Base-by-base conservation (phyloP, 1,140 invertebrate genomes). In the Xylocopa sonorina region DNA sequence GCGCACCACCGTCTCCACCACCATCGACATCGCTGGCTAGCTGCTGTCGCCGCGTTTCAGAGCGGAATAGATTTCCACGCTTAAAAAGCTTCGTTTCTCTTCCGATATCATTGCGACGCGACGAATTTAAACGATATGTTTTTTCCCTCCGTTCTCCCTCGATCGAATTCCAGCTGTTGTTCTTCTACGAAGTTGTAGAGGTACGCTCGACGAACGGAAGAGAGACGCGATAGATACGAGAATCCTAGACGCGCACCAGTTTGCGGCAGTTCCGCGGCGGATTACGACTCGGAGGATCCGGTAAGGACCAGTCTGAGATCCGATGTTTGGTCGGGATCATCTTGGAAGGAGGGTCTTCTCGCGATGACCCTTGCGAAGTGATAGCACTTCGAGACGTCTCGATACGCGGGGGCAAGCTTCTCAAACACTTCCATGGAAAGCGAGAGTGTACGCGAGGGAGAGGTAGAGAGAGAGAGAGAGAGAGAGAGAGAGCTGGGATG, bases 331-430 rank as follows among this genome's bases (percentile, higher is more conserved):
- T 51, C 48, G 76, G 29, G 77, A 55, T 72, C 50, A 62, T 71
- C 51, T 60, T 69, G 43, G 50, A 38, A 71, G 80, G n/a, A 83
- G 72, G 43, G 51, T 69, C 66, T 78, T 16, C 51, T 32, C 50
- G 41, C 64, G 55, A 78, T 62, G 67, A 78, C 46, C 67, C 75
- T 62, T 64, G 27, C 14, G 27, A 60, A 24, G 46, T 21, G 53
- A 55, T 55, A 68, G 64, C 58, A 64, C 81, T 76, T 18, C 21
- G 24, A 48, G 55, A 68, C 77, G 63, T 83, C 81, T 80, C 77
- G 81, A 83, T 76, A 80, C 77, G 68, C 34, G 57, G 32, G n/a
- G 69, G 64, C 76, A 50, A 29, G 50, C 43, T 50, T 57, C 66
- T 76, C 66, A 67, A 84, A 83, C 82, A 83, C 48, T 72, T 72